A percentile compares a stretch with the other conserved stretches of the same genome.
Conservation (phyloP, 2,113 vertebrate species). For the Trachemys scripta region DNA sequence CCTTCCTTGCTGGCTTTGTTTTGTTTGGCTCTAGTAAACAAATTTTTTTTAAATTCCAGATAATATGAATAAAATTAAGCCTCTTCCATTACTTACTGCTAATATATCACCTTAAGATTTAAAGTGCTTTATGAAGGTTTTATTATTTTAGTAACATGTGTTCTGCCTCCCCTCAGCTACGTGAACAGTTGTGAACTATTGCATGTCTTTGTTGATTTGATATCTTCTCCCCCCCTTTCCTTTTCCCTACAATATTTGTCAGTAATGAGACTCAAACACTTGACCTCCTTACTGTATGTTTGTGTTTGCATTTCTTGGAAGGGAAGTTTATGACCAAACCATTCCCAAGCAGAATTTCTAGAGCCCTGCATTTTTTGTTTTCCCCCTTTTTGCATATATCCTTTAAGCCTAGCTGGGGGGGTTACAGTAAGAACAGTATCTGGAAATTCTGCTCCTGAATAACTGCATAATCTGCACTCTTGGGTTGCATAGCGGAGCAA, state of each 20-base stretch:
- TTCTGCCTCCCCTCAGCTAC: neutral
- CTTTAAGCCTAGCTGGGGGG: neutral
- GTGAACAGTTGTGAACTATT: neutral
- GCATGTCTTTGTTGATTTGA: neutral
- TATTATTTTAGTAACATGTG: neutral
- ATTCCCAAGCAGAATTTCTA: neutral
- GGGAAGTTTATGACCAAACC: neutral
- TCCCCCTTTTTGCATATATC: neutral
- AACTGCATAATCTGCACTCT: neutral
- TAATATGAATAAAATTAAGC: neutral
- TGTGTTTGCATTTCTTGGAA: neutral
- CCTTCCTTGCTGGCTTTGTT: neutral
- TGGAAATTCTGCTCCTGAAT: neutral
- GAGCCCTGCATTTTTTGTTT: neutral
- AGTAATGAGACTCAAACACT: neutral
- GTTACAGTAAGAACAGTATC: neutral
- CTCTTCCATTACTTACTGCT: neutral
- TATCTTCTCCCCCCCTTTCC: neutral
- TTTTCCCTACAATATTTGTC: neutral
- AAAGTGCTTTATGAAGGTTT: neutral
- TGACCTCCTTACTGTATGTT: neutral
- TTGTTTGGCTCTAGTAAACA: neutral
- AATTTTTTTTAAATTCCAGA: neutral
- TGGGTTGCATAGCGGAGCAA: neutral
- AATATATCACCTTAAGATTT: neutral